Evolutionary conservation across 2,113 vertebrate genomes (phyloP), one percentile per base, ranked within the genome.

Genomic region (Ictalurus furcatus): DNA sequence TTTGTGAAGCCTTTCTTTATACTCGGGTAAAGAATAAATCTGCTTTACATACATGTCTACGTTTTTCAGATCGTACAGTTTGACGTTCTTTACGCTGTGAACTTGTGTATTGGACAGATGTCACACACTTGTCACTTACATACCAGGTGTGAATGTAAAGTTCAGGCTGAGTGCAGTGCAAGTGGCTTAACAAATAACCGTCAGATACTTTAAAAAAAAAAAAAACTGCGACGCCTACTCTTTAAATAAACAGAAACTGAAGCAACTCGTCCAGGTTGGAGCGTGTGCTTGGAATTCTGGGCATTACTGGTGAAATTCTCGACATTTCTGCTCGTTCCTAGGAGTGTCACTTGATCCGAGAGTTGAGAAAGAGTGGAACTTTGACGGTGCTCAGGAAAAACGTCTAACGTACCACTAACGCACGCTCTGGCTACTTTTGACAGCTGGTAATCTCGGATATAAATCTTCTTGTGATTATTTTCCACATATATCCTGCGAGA

Each of bases 271-370:
- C 30, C n/a, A 69, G 84, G 63, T 9, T 52, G 83, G 5, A 48
- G 74, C 25, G 61, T 58, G 61, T 67, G 40, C 56, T 28, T 81
- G 54, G 58, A 86, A 80, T 59, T 67, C 61, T 85, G 63, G 52
- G 74, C 58, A 78, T 81, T 56, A 67, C 28, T 34, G 19, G 59
- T 80, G 82, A 91, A 69, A 91, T 91, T 89, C 89, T 90, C 71
- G 3, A 86, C 52, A 84, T 89, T 81, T 40, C 87, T 59, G 63
- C 69, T n/a, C 8, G 48, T 67, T 76, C 79, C 82, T 74, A 3
- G 89, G 52, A 85, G 69, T 30, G 69, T 88, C 69, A 87, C 89
- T 73, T 85, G 69, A 87, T 85, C 87, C 21, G 58, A 63, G 14
- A 25, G 56, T 83, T 83, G 58, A 37, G 37, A 37, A 79, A 88